phyloP scores from a whole-genome alignment of 2,797 vertebrate species.

The Syndactyla subalaris region DNA sequence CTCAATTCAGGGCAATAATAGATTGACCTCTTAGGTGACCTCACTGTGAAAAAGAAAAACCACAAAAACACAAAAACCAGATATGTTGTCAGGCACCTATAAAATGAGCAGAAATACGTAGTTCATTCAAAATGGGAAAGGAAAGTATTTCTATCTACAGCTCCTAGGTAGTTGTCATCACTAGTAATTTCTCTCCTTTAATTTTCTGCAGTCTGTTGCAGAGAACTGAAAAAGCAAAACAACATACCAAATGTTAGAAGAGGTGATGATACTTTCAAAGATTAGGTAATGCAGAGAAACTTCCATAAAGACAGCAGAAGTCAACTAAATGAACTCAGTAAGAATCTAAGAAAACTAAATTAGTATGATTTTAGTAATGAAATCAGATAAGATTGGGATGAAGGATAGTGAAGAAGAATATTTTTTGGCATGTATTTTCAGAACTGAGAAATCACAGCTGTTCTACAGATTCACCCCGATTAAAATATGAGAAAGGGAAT shows the following conservation, averaged over 20 bases:
- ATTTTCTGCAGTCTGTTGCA: neutral
- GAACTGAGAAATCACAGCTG: neutral
- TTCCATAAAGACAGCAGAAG: neutral
- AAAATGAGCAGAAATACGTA: neutral
- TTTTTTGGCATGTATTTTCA: neutral
- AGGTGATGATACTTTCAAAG: neutral
- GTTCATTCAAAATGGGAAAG: neutral
- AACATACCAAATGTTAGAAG: neutral
- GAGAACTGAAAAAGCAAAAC: neutral
- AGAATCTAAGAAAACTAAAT: neutral
- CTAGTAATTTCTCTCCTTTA: neutral
- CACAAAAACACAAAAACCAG: neutral
- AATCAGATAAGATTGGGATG: neutral
- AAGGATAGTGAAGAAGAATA: neutral
- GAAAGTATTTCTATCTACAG: neutral
- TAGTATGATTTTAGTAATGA: neutral
- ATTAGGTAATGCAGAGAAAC: neutral
- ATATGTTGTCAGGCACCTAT: neutral
- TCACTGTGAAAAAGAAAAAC: neutral
- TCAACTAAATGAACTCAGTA: neutral
- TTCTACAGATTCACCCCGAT: neutral
- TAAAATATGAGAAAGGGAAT: neutral
- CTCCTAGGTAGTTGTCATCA: neutral
- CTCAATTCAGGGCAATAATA: neutral
- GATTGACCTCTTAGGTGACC: neutral